phyloP scores from a whole-genome alignment of 2,888 invertebrate species.

The Himalopsyche anomala region DNA sequence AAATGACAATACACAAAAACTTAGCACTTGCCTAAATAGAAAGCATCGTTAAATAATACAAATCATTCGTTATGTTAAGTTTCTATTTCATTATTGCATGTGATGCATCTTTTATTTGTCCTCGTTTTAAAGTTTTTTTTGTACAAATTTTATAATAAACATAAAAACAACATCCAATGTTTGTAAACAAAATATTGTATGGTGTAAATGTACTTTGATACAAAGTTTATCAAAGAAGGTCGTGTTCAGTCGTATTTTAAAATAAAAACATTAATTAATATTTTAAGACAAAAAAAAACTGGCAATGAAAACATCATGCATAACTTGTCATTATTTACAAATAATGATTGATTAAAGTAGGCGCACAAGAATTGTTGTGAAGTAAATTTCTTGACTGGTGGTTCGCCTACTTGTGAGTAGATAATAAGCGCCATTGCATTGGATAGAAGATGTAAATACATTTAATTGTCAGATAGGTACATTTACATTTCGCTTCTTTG shows the following conservation, averaged over 20 bases:
- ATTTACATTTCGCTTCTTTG: not conserved
- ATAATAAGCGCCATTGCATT: not conserved
- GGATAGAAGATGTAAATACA: not conserved
- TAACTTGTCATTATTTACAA: not conserved
- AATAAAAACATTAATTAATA: not conserved
- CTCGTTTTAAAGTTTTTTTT: too few species aligned
- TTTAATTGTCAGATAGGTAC: not conserved
- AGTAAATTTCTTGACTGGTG: not conserved
- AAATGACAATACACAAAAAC: too few species aligned
- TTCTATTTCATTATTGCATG: too few species aligned
- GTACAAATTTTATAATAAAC: too few species aligned
- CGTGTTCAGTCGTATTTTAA: not conserved
- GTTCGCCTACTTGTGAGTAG: not conserved
- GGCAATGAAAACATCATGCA: not conserved
- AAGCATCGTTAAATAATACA: too few species aligned
- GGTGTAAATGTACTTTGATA: not conserved
- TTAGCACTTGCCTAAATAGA: too few species aligned
- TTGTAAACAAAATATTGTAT: too few species aligned
- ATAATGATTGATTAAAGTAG: conserved; percentile 23
- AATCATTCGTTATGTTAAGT: too few species aligned
- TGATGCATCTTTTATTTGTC: too few species aligned
- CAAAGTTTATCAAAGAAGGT: not conserved
- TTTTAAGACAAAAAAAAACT: not conserved
- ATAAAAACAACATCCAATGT: too few species aligned
- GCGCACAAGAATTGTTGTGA: not conserved